phyloP scores from a whole-genome alignment of 2,888 invertebrate species.

The Ophion ellenae region DNA sequence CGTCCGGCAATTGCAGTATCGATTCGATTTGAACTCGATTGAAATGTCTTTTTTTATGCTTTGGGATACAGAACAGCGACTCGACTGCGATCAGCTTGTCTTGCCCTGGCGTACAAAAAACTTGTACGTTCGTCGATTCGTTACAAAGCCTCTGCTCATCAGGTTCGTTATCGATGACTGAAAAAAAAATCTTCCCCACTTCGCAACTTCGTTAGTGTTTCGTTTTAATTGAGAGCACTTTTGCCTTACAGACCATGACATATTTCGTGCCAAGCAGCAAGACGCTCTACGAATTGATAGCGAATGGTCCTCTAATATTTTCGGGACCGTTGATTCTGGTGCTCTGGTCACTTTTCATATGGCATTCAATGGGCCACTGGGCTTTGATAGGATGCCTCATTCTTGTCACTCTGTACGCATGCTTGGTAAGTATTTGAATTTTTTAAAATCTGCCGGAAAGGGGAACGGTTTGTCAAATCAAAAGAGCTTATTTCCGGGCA shows the following conservation, averaged over 20 bases:
- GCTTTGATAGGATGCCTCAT: slow-evolving; percentile 84
- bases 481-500: not conserved
- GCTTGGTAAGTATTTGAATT: slow-evolving; percentile 64
- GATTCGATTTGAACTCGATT: not conserved
- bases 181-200: not conserved
- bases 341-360: slow-evolving; percentile 84
- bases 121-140: slow-evolving; percentile 75
- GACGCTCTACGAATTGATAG: slow-evolving; percentile 84
- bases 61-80: slow-evolving; percentile 76
- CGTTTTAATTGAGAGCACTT: not conserved
- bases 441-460: not conserved
- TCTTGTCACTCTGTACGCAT: slow-evolving; percentile 82
- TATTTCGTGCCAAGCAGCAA: slow-evolving; percentile 84
- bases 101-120: slow-evolving; percentile 79
- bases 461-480: not conserved
- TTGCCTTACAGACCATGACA: slow-evolving; percentile 77
- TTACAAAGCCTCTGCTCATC: slow-evolving; percentile 73
- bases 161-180: slow-evolving; percentile 63
- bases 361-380: slow-evolving; percentile 84
- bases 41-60: slow-evolving; percentile 5
- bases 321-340: slow-evolving; percentile 84
- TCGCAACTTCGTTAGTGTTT: not conserved
- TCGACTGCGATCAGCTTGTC: slow-evolving; percentile 78
- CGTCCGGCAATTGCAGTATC: not conserved
- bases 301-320: slow-evolving; percentile 84